phyloP scores from a whole-genome alignment of 2,113 vertebrate genomes.

The Burhinus oedicnemus region DNA sequence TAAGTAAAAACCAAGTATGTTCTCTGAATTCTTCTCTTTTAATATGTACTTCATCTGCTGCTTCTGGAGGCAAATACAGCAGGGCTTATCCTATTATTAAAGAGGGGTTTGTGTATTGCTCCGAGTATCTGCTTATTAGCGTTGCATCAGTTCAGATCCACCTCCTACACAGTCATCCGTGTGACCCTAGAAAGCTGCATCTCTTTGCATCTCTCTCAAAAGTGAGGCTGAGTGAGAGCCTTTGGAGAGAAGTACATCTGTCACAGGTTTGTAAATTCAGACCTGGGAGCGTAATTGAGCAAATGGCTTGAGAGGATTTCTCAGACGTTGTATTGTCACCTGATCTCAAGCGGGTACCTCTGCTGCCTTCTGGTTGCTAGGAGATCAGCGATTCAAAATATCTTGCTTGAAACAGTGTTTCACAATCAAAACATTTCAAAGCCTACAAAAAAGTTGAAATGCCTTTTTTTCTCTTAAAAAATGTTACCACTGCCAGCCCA shows the following conservation, averaged over 20 bases:
- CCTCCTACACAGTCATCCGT: neutral
- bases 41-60: neutral
- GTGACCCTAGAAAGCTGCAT: neutral
- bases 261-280: neutral
- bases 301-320: neutral
- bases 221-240: neutral
- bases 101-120: neutral
- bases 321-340: neutral
- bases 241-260: neutral
- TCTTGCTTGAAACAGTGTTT: neutral
- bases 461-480: neutral
- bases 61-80: neutral
- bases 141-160: neutral
- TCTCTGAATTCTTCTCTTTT: neutral
- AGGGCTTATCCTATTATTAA: neutral
- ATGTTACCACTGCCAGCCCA: neutral
- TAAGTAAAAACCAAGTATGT: neutral
- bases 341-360: neutral
- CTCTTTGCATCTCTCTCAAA: neutral
- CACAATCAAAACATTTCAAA: neutral
- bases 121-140: accelerated
- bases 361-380: neutral
- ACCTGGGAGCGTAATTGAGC: neutral
- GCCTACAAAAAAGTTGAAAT: neutral
- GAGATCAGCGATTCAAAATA: neutral